These are phyloP conservation scores for Melanerpes formicivorus DNA, from an alignment of 2,113 vertebrate genomes.

Conservation along the genomic window DNA sequence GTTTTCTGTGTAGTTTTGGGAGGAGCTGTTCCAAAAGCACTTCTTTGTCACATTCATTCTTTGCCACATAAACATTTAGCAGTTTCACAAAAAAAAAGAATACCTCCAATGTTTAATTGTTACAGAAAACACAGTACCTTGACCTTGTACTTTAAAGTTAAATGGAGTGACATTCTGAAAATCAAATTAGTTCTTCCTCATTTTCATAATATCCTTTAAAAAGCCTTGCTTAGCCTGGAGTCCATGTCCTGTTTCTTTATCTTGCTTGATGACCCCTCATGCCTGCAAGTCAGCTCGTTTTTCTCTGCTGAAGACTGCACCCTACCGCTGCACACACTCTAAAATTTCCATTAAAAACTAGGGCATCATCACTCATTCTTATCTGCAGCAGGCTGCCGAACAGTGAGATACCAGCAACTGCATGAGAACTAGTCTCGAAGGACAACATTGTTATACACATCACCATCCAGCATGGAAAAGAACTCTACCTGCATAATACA, in stretches of 20 bases:
- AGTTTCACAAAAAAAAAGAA: constrained; percentile 44
- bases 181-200: constrained; percentile 76
- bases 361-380: constrained; percentile 84
- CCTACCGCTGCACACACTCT: constrained; percentile 67
- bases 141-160: constrained; percentile 75
- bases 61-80: constrained; percentile 39
- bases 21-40: constrained; percentile 16
- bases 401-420: constrained; percentile 67
- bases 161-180: constrained; percentile 76
- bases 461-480: constrained; percentile 48
- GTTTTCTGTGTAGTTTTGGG: background rate
- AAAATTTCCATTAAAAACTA: constrained; percentile 84
- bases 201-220: constrained; percentile 79
- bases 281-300: constrained; percentile 81
- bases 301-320: constrained; percentile 80
- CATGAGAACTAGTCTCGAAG: constrained; percentile 70
- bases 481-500: constrained; percentile 58
- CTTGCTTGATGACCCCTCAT: constrained; percentile 80
- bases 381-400: constrained; percentile 78
- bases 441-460: constrained; percentile 67
- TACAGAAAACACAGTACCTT: constrained; percentile 66
- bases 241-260: constrained; percentile 77
- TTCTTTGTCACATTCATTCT: constrained; percentile 25
- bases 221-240: constrained; percentile 61
- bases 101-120: constrained; percentile 68